Percentiles rank a stretch among this genome's conserved stretches.
Conservation (phyloP, 2,888 invertebrate species). For the Anticlea derivata region DNA sequence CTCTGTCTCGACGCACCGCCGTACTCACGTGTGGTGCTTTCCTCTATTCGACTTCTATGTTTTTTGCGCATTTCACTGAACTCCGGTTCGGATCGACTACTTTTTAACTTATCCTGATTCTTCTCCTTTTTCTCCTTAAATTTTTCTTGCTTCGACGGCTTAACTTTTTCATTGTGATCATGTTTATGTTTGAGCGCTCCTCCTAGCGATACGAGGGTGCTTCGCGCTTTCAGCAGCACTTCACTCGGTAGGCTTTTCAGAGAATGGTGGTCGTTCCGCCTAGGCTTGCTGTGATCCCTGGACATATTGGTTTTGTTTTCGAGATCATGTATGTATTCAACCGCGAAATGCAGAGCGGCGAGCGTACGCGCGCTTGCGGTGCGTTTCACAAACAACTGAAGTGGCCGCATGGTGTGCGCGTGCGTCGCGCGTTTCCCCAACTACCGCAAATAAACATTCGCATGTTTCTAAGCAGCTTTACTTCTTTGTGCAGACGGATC, state of each 20-base stretch:
- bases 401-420: conserved; percentile 63
- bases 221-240: conserved; percentile 73
- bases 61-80: conserved; percentile 66
- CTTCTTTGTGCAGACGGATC: conserved; percentile 41
- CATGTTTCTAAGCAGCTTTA: conserved; percentile 50
- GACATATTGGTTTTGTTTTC: conserved; percentile 58
- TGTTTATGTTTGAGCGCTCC: conserved; percentile 76
- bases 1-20: conserved; percentile 49
- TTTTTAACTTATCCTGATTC: conserved; percentile 66
- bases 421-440: conserved; percentile 67
- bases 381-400: conserved; percentile 68
- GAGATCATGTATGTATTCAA: conserved; percentile 48
- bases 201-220: conserved; percentile 71
- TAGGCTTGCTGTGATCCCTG: conserved; percentile 68
- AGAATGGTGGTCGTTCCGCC: conserved; percentile 63
- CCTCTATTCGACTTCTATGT: conserved; percentile 67
- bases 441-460: conserved; percentile 77
- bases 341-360: conserved; percentile 32
- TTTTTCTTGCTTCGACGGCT: conserved; percentile 66
- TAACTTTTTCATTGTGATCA: conserved; percentile 54
- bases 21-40: conserved; percentile 49
- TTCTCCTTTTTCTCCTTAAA: conserved; percentile 75
- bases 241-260: conserved; percentile 76
- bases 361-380: conserved; percentile 56
- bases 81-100: conserved; percentile 69